phyloP scores from a whole-genome alignment of 2,113 vertebrate species.

The Thinocorus orbignyianus region DNA sequence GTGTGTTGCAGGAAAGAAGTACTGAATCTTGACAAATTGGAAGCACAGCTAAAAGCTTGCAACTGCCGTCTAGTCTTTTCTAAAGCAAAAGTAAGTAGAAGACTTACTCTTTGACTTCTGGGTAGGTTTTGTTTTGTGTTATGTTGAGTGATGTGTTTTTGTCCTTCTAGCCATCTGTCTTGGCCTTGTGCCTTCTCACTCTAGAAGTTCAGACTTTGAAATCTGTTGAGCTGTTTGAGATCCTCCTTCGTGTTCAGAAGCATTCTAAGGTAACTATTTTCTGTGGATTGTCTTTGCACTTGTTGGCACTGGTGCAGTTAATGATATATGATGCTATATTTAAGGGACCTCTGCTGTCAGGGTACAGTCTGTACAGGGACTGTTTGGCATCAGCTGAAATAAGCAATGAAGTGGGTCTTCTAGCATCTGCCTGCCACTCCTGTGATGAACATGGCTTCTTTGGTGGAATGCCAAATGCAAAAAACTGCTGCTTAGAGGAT shows the following conservation, averaged over 20 bases:
- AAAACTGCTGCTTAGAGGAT: background rate
- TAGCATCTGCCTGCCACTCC: background rate
- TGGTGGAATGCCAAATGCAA: background rate
- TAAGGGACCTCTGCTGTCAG: background rate
- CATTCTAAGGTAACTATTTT: constrained; percentile 84
- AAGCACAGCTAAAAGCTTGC: constrained; percentile 97
- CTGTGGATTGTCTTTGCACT: background rate
- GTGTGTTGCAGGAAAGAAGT: constrained; percentile 83
- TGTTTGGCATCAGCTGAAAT: background rate
- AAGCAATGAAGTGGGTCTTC: background rate
- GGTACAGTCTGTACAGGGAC: background rate
- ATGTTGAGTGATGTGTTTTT: background rate
- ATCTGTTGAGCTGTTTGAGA: constrained; percentile 88
- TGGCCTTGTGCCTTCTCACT: constrained; percentile 92
- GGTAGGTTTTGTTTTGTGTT: background rate
- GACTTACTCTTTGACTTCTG: background rate
- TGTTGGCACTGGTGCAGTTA: background rate
- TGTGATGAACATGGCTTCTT: rapidly evolving
- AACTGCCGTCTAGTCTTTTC: constrained; percentile 92
- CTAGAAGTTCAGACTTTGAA: constrained; percentile 88
- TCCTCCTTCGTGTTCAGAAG: constrained; percentile 86
- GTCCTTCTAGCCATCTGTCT: constrained; percentile 87
- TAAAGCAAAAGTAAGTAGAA: constrained; percentile 91
- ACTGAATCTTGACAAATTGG: constrained; percentile 91
- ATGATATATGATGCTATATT: rapidly evolving